Evolutionary conservation across 1,140 invertebrate genomes (phyloP), one percentile per base, ranked within the genome.

Genomic region (Trinorchestia longiramus): DNA sequence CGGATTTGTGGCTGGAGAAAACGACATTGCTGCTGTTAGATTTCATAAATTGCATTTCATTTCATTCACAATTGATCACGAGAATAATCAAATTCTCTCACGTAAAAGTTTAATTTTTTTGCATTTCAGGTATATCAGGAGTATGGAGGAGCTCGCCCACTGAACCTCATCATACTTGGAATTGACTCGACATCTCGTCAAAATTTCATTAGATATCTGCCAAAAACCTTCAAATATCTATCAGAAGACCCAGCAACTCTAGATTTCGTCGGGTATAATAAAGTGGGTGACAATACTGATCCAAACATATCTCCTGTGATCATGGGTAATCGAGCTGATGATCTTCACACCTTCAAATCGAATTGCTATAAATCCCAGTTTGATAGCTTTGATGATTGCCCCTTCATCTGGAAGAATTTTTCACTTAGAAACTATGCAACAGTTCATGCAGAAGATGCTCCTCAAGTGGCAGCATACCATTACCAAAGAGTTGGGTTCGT

Each of bases 101-200:
- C 28, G 8, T 47, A 15, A 47, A 42, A 4, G 41, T 43, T 36
- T 17, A 47, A 47, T 17, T 94, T 47, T 42, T 43, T 8, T 4
- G 8, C 40, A 17, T 94, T 40, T n/a, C 40, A 94, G 92, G 92
- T 47, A 47, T 19, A 44, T 47, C 43, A 43, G 19, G 47, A 47
- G 19, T n/a, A 0, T 42, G 43, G 92, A 11, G 44, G 47, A 43
- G 40, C 43, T 43, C 92, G 36, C 15, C 43, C 92, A 36, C 44
- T 96, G 40, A 96, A 92, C 47, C 97, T 98, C 28, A 96, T 98
- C 4, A 97, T 98, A 96, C 96, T 98, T 36, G 98, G 98, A 11
- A 97, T 98, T 3, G 98, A 98, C 97, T 97, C 98, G 0, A 97
- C 98, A 47, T 98, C 98, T 3, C 97, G 98, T 43, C 97, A 98